These are phyloP conservation scores for Athalia rosae DNA, from an alignment of 2,888 invertebrate genomes.

Conservation along the genomic window DNA sequence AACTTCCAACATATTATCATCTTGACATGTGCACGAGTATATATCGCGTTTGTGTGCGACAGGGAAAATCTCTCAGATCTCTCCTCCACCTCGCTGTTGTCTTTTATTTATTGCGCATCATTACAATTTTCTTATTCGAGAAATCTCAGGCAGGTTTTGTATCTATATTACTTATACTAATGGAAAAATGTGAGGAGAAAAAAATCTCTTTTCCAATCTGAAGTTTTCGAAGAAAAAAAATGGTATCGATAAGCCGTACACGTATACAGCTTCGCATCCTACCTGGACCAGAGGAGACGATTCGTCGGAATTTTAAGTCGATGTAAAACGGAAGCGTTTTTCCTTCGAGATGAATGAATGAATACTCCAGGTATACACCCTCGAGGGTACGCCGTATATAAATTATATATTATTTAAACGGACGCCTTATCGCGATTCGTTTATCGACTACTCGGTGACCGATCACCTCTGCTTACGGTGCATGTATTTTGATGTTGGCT, in stretches of 20 bases:
- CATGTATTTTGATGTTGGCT: slow-evolving; percentile 52
- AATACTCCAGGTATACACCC: neutral
- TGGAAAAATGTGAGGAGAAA: neutral
- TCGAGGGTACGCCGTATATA: no score
- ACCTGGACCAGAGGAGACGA: no score
- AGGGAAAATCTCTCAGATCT: no score
- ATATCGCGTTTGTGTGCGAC: no score
- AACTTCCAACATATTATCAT: no score
- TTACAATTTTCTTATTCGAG: no score
- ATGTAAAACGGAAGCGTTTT: neutral
- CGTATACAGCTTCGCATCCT: no score
- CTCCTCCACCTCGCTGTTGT: no score
- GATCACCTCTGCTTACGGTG: slow-evolving; percentile 36
- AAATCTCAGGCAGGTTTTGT: slow-evolving; percentile 44
- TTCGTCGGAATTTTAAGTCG: neutral
- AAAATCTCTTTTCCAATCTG: neutral
- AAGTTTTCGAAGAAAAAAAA: neutral
- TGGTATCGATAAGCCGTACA: no score
- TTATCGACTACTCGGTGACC: slow-evolving; percentile 40
- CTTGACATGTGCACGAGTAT: no score
- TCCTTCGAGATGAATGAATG: neutral
- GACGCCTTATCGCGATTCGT: slow-evolving; percentile 24
- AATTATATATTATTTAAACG: no score
- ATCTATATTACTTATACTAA: slow-evolving; percentile 21
- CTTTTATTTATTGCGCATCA: no score